phyloP scores from a whole-genome alignment of 1,140 invertebrate genomes.

The Eupeodes corollae region DNA sequence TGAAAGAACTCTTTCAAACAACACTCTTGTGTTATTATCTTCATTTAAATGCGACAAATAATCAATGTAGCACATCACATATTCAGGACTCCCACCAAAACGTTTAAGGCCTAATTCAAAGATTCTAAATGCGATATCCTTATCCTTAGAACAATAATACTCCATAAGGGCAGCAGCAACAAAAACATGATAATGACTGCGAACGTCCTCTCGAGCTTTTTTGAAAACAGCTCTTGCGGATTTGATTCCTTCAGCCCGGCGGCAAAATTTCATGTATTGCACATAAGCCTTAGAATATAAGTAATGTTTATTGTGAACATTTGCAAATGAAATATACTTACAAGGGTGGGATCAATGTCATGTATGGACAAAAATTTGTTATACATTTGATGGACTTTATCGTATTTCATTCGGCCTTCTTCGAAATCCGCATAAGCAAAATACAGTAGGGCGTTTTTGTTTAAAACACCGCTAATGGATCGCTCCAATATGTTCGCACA shows the following conservation, averaged over 20 bases:
- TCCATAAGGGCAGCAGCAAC: slow-evolving; percentile 97
- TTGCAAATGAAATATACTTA: slow-evolving; percentile 38
- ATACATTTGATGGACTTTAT: slow-evolving; percentile 96
- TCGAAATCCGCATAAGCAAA: slow-evolving; percentile 99
- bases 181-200: slow-evolving; percentile 83
- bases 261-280: slow-evolving; percentile 98
- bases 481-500: slow-evolving; percentile 88
- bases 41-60: slow-evolving; percentile 98
- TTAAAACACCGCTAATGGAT: slow-evolving; percentile 74
- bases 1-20: slow-evolving; percentile 93
- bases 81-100: slow-evolving; percentile 88
- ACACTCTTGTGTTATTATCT: slow-evolving; percentile 96
- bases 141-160: slow-evolving; percentile 99
- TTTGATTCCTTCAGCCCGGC: slow-evolving; percentile 95
- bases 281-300: slow-evolving; percentile 67
- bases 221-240: slow-evolving; percentile 91
- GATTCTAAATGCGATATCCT: slow-evolving; percentile 94
- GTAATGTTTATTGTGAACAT: neutral
- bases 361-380: slow-evolving; percentile 77
- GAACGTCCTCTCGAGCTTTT: slow-evolving; percentile 79
- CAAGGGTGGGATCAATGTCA: slow-evolving; percentile 89
- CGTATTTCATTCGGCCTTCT: slow-evolving; percentile 90
- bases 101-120: slow-evolving; percentile 97
- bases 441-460: slow-evolving; percentile 86
- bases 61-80: slow-evolving; percentile 91